Percentiles rank a stretch among this genome's conserved stretches.
Evolutionary conservation across 2,888 invertebrate genomes (phyloP).

Genomic region (Gymnocheta viridis): DNA sequence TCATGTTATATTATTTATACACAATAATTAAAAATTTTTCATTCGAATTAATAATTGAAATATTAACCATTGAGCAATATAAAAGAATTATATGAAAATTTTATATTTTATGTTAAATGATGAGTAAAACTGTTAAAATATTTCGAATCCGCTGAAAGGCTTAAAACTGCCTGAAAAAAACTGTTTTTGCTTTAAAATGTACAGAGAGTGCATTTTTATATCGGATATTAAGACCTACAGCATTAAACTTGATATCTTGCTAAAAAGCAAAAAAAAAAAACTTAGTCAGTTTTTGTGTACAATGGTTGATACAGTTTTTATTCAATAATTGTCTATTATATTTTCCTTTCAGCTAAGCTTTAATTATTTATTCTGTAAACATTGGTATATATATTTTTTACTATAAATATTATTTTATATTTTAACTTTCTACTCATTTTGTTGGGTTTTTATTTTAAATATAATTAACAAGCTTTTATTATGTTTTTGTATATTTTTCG

Average conservation of each 20-base stretch:
- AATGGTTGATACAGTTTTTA: background rate
- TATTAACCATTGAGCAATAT: background rate
- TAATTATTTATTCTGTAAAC: background rate
- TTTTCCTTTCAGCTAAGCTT: conserved; percentile 50
- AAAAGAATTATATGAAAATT: background rate
- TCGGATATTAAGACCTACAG: too few relatives aligned
- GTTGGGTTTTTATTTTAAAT: conserved; percentile 27
- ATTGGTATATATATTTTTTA: background rate
- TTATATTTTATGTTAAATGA: too few relatives aligned
- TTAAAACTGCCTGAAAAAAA: too few relatives aligned
- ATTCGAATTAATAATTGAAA: background rate
- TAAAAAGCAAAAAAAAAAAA: too few relatives aligned
- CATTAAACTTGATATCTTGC: background rate
- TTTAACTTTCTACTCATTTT: conserved; percentile 47
- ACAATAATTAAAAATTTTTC: conserved; percentile 10
- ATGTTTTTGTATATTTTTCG: conserved; percentile 10
- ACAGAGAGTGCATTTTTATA: too few relatives aligned
- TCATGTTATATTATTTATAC: conserved; percentile 16
- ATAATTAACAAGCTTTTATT: conserved; percentile 66
- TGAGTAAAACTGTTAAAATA: too few relatives aligned
- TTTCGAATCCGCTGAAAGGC: too few relatives aligned
- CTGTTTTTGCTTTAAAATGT: too few relatives aligned
- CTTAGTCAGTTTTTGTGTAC: background rate
- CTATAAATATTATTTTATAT: conserved; percentile 29
- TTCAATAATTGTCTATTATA: conserved; percentile 9